These are phyloP conservation scores for Danionella cerebrum DNA, from an alignment of 2,113 vertebrate species.

Conservation along the genomic window DNA sequence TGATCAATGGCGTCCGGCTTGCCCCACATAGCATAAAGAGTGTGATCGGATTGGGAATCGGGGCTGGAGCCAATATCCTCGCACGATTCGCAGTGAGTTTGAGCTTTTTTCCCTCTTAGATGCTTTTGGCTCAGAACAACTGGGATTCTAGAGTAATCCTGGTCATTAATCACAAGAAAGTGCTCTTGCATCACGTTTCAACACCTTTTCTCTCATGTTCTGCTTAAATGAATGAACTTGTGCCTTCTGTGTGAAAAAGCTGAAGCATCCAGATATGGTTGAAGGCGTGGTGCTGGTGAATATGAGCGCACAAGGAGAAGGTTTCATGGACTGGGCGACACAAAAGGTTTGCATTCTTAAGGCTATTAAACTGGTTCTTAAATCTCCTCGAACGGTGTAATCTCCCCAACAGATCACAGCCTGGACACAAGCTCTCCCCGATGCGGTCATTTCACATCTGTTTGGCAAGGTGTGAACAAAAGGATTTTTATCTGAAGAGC, in stretches of 20 bases:
- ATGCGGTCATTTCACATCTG: constrained; percentile 83
- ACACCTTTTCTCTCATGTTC: too few species aligned
- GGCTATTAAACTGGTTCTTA: constrained; percentile 1
- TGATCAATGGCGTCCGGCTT: not conserved
- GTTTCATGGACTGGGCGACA: constrained; percentile 83
- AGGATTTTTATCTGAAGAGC: not conserved
- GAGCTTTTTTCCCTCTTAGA: constrained; percentile 1
- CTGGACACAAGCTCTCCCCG: constrained; percentile 83
- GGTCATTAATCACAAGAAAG: constrained; percentile 31
- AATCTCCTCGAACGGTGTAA: not conserved
- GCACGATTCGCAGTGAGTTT: constrained; percentile 86
- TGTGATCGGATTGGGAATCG: constrained; percentile 83
- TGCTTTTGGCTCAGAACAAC: not conserved
- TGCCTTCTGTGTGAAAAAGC: constrained; percentile 53
- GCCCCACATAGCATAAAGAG: constrained; percentile 68
- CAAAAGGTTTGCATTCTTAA: constrained; percentile 70
- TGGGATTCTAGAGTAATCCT: constrained; percentile 34
- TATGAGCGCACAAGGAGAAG: constrained; percentile 82
- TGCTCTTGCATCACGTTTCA: not conserved
- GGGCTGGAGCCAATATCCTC: constrained; percentile 85
- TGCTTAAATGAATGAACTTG: not conserved
- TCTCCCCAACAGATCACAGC: constrained; percentile 71
- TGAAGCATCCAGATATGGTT: constrained; percentile 83
- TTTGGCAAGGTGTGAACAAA: constrained; percentile 75
- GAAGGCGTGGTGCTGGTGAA: constrained; percentile 91